Evolutionary conservation across 1,140 invertebrate species (phyloP).

Genomic region (Drosophila pectinifera): DNA sequence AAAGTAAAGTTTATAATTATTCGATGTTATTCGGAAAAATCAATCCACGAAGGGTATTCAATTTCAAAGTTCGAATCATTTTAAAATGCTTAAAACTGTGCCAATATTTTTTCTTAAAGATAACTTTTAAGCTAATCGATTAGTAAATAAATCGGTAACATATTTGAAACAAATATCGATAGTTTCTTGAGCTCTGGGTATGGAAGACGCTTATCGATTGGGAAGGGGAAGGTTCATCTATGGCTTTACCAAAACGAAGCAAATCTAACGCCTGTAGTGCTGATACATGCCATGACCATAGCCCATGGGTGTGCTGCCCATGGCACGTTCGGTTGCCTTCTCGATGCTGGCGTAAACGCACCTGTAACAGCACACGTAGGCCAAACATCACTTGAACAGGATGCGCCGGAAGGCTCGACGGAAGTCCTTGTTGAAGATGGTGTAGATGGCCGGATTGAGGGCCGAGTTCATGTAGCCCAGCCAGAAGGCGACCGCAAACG

Average conservation of each 20-base stretch:
- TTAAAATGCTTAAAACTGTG: too few relatives aligned
- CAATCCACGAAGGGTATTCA: too few relatives aligned
- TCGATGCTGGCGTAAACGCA: slow-evolving; percentile 86
- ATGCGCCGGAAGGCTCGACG: slow-evolving; percentile 97
- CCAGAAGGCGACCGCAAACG: slow-evolving; percentile 99
- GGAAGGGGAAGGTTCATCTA: neutral
- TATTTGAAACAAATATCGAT: neutral
- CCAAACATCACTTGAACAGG: slow-evolving; percentile 96
- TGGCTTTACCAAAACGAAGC: slow-evolving; percentile 51
- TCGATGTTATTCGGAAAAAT: too few relatives aligned
- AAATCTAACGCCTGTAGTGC: slow-evolving; percentile 84
- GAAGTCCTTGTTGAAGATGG: slow-evolving; percentile 99
- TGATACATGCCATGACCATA: slow-evolving; percentile 84
- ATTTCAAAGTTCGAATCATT: too few relatives aligned
- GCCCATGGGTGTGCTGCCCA: slow-evolving; percentile 85
- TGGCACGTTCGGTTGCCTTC: slow-evolving; percentile 85
- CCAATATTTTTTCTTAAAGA: too few relatives aligned
- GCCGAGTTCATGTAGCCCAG: slow-evolving; percentile 99
- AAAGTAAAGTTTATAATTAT: too few relatives aligned
- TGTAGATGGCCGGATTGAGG: slow-evolving; percentile 98
- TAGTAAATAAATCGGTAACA: neutral
- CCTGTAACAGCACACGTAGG: slow-evolving; percentile 90
- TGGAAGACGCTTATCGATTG: too few relatives aligned
- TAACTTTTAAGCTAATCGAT: neutral
- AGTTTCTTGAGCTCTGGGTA: neutral